Base-by-base conservation (phyloP, 2,888 invertebrate genomes). In the Allophyes oxyacanthae region DNA sequence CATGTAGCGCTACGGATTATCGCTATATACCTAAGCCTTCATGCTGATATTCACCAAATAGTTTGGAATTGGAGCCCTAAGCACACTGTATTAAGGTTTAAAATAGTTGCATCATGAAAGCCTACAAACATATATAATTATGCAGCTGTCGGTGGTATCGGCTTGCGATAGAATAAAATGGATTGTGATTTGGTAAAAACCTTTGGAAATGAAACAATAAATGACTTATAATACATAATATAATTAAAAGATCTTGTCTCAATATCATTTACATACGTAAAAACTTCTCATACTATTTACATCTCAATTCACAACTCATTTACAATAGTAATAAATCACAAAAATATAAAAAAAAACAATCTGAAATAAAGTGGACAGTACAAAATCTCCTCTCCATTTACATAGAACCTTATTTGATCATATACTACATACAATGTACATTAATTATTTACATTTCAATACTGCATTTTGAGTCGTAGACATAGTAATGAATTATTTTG, bases 241-340 rank as follows among this genome's bases (percentile, higher is more conserved):
- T 91, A 88, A 82, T 89, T 90, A 85, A 86, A 90, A 90, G 89
- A 91, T 91, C 89, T 89, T 84, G 84, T 88, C 84, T 88, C 87
- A 89, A 87, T 89, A 89, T 85, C 81, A 86, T 89, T 86, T 88
- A 86, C 81, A 85, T 83, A 68, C 71, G 84, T 88, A 87, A 84
- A 90, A 87, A 84, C 84, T 77, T 77, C 70, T 72, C 83, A 78
- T 87, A 84, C 79, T 81, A 79, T 91, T 86, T 92, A 91, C 91
- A 91, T 73, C 79, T 72, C 82, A 80, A 77, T 75, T 82, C 83
- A 84, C 84, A 82, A 78, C 81, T 79, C 83, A 87, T 89, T 84
- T 83, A 86, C 82, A 87, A 81, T 78, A 82, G 79, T 59, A 76
- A 73, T 67, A 75, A 67, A 71, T 75, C 77, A 77, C 71, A 74